phyloP scores from a whole-genome alignment of 1,140 invertebrate genomes.

The Megalonaias nervosa region DNA sequence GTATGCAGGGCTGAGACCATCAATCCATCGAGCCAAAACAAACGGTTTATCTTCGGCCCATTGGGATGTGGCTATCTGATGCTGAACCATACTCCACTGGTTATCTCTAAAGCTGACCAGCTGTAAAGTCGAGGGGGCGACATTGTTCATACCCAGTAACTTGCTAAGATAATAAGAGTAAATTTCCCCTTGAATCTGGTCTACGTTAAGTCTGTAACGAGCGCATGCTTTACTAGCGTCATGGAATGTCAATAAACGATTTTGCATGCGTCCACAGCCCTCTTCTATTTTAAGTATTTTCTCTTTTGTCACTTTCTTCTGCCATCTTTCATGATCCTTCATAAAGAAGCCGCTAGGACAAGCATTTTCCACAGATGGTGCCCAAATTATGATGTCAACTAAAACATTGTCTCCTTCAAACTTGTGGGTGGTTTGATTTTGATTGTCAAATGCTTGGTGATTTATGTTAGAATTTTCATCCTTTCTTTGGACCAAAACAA shows the following conservation, averaged over 20 bases:
- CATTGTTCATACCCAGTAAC: conserved; percentile 80
- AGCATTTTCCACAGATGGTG: conserved; percentile 77
- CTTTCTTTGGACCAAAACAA: conserved; percentile 1
- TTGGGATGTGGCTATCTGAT: conserved; percentile 81
- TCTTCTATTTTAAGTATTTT: conserved; percentile 81
- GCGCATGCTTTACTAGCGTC: conserved; percentile 83
- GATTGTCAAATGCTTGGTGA: too few species aligned
- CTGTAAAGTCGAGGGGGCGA: conserved; percentile 83
- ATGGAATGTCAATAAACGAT: conserved; percentile 83
- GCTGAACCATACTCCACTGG: conserved; percentile 80
- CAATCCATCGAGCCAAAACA: conserved; percentile 82
- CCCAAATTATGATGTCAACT: conserved; percentile 81
- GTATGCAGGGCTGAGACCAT: conserved; percentile 77
- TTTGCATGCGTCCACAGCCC: conserved; percentile 91
- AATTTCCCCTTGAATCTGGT: conserved; percentile 92
- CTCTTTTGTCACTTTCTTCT: conserved; percentile 76
- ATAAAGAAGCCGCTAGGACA: conserved; percentile 81
- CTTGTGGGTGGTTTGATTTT: too few species aligned
- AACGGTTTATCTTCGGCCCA: conserved; percentile 86
- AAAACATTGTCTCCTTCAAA: conserved; percentile 39
- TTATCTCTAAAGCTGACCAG: conserved; percentile 78
- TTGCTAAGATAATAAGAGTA: conserved; percentile 88
- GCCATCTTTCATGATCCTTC: conserved; percentile 78
- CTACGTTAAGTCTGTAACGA: conserved; percentile 88
- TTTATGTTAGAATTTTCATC: too few species aligned